Evolutionary conservation across 2,113 vertebrate species (phyloP).

Genomic region (Microtus oregoni): DNA sequence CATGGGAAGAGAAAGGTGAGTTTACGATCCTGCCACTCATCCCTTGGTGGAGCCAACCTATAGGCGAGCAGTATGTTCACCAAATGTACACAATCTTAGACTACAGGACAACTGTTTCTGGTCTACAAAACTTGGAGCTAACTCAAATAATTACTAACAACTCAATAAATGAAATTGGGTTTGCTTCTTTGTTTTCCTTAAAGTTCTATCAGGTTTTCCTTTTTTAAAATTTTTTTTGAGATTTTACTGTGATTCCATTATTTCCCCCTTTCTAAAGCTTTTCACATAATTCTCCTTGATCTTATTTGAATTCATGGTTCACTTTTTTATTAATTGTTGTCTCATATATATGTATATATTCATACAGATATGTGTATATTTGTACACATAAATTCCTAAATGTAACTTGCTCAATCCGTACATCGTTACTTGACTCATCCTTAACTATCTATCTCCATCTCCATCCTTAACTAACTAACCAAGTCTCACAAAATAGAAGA

Average conservation of each 20-base stretch:
- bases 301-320: not conserved
- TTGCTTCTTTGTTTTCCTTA: not conserved
- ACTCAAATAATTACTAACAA: not conserved
- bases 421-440: not conserved
- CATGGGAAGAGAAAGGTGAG: not conserved
- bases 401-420: not conserved
- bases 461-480: not conserved
- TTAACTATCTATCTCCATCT: too few species aligned
- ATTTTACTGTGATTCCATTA: not conserved
- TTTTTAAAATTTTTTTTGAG: not conserved
- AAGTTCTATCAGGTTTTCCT: not conserved
- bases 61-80: not conserved
- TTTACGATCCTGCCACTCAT: not conserved
- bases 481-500: not conserved
- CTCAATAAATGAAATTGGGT: not conserved
- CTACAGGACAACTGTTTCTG: not conserved
- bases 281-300: not conserved
- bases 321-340: not conserved
- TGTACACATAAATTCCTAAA: not conserved
- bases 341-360: not conserved
- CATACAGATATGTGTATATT: not conserved
- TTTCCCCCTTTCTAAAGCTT: not conserved
- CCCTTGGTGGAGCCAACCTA: not conserved
- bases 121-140: not conserved
- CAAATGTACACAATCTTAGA: not conserved